These are phyloP conservation scores for Colletes collaris DNA, from an alignment of 2,888 invertebrate species.

Conservation along the genomic window DNA sequence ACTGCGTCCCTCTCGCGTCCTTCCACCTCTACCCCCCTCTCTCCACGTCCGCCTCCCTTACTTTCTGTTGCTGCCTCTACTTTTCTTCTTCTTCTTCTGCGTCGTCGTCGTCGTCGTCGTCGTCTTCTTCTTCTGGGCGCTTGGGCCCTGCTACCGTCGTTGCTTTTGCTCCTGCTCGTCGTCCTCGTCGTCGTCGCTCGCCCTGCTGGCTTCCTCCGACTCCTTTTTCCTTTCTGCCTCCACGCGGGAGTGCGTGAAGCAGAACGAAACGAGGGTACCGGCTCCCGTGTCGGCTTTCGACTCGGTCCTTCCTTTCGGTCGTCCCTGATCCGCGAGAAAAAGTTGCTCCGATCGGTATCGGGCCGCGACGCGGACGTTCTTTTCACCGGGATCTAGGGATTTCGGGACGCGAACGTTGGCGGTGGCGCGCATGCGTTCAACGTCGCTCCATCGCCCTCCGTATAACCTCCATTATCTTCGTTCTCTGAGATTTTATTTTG, in stretches of 20 bases:
- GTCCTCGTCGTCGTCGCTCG: slow-evolving; percentile 1
- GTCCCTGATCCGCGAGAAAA: slow-evolving; percentile 19
- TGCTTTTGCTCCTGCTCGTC: slow-evolving; percentile 25
- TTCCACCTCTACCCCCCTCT: slow-evolving; percentile 4
- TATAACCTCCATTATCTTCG: too few relatives aligned
- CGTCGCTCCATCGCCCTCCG: too few relatives aligned
- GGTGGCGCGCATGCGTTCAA: too few relatives aligned
- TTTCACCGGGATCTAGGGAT: not conserved
- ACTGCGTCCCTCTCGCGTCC: slow-evolving; percentile 31
- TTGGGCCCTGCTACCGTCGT: slow-evolving; percentile 3
- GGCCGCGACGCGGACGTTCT: not conserved
- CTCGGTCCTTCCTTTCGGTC: slow-evolving; percentile 44
- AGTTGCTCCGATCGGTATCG: slow-evolving; percentile 29
- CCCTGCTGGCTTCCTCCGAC: slow-evolving; percentile 17
- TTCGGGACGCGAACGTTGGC: not conserved
- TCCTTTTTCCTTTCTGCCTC: slow-evolving; percentile 45
- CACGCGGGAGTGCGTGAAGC: slow-evolving; percentile 70
- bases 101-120: not conserved
- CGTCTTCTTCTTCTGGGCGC: too few relatives aligned
- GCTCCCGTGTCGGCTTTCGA: slow-evolving; percentile 48
- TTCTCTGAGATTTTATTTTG: too few relatives aligned
- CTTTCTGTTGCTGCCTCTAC: not conserved
- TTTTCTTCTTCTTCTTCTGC: not conserved
- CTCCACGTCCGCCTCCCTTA: not conserved
- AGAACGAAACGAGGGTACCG: slow-evolving; percentile 64